Conservation (phyloP, 2,888 invertebrate genomes). For the Allacma fusca region DNA sequence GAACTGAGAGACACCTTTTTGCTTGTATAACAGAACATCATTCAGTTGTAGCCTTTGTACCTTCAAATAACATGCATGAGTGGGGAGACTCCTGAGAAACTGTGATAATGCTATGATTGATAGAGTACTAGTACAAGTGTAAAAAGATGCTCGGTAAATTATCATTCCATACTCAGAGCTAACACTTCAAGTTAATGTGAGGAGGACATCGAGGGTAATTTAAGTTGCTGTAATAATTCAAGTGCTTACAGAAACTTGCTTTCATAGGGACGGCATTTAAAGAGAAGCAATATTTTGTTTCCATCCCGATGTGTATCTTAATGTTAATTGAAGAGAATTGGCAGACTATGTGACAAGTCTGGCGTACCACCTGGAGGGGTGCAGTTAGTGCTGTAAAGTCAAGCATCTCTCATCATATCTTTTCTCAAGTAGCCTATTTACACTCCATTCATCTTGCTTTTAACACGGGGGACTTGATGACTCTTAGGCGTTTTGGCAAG, state of each 20-base stretch:
- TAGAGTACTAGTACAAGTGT: too few species aligned
- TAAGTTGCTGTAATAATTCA: too few species aligned
- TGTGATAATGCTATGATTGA: too few species aligned
- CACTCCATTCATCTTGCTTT: conserved; percentile 6
- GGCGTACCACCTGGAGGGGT: conserved; percentile 16
- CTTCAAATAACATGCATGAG: too few species aligned
- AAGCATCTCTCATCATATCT: not conserved
- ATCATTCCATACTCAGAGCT: too few species aligned
- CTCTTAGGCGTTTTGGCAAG: not conserved
- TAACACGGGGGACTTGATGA: conserved; percentile 2
- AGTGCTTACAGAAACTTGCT: not conserved
- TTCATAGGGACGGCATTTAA: not conserved
- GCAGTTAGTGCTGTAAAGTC: not conserved
- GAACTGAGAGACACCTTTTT: too few species aligned
- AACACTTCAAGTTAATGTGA: too few species aligned
- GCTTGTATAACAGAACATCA: too few species aligned
- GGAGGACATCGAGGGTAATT: too few species aligned
- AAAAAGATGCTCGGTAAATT: too few species aligned
- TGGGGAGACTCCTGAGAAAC: too few species aligned
- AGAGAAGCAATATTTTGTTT: conserved; percentile 8
- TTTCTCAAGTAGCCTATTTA: conserved; percentile 21
- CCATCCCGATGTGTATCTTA: not conserved
- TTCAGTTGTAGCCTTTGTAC: too few species aligned
- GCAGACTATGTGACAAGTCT: not conserved
- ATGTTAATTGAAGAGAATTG: conserved; percentile 20